These are phyloP conservation scores for Zaprionus nigranus DNA, from an alignment of 1,140 invertebrate genomes.

Conservation along the genomic window DNA sequence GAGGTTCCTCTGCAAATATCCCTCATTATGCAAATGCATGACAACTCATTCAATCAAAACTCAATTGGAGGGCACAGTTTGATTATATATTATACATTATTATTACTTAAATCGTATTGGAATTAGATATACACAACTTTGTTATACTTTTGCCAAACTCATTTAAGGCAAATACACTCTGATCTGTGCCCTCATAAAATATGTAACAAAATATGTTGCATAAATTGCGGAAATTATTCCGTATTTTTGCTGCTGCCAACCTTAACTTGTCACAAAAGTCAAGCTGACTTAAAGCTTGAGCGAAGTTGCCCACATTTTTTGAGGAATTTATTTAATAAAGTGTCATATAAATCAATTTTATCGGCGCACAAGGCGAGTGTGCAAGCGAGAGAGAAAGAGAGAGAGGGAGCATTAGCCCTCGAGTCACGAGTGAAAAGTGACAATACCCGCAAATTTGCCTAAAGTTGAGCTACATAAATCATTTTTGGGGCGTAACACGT, in stretches of 20 bases:
- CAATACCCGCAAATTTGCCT: conserved; percentile 40
- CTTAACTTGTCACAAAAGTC: neutral
- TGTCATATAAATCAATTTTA: conserved; percentile 69
- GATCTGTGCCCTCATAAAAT: neutral
- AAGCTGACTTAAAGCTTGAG: conserved; percentile 5
- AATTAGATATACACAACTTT: neutral
- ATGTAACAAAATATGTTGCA: neutral
- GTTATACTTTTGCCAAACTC: neutral
- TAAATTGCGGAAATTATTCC: neutral
- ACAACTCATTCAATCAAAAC: neutral
- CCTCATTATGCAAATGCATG: neutral
- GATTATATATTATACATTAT: neutral
- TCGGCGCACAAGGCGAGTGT: conserved; percentile 27
- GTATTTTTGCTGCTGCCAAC: neutral
- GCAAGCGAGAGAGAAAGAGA: neutral
- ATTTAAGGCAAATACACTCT: neutral
- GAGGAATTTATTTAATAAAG: conserved; percentile 44
- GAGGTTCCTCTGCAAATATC: neutral
- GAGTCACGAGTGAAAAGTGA: conserved; percentile 8
- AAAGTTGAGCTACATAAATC: conserved; percentile 70
- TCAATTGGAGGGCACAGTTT: neutral
- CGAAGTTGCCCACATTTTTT: neutral
- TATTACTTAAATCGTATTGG: neutral
- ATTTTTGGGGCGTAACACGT: conserved; percentile 57
- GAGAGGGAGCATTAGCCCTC: conserved; percentile 12